These are phyloP conservation scores for Heterocephalus glaber DNA, from an alignment of 2,113 vertebrate species.

Conservation along the genomic window DNA sequence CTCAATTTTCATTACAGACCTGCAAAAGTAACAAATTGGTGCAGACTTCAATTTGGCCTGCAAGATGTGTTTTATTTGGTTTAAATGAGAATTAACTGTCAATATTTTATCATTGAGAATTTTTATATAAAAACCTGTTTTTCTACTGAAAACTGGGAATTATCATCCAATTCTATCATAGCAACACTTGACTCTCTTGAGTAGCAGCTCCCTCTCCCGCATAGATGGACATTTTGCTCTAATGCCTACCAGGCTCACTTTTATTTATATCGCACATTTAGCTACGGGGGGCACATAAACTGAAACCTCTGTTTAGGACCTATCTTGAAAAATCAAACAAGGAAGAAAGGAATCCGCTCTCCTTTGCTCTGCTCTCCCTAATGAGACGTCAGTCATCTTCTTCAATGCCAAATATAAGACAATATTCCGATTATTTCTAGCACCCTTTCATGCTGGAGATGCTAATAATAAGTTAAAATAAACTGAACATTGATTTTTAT, in stretches of 20 bases:
- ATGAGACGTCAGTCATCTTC: neutral
- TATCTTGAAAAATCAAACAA: neutral
- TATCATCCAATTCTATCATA: neutral
- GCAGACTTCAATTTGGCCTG: neutral
- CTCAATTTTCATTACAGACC: neutral
- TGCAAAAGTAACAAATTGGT: neutral
- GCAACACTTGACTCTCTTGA: neutral
- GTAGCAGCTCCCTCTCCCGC: neutral
- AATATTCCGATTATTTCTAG: neutral
- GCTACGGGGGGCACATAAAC: neutral
- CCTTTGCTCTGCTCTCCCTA: neutral
- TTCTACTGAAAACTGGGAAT: neutral
- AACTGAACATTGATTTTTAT: neutral
- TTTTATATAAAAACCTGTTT: neutral
- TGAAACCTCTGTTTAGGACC: neutral
- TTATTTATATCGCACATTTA: neutral
- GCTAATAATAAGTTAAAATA: neutral
- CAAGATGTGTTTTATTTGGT: neutral
- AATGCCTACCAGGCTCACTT: neutral
- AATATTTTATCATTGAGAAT: neutral
- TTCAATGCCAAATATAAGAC: neutral
- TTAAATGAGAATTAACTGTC: conserved; percentile 10
- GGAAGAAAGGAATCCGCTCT: neutral
- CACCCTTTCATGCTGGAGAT: neutral
- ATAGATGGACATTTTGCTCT: neutral